Evolutionary conservation across 2,113 vertebrate genomes (phyloP).

Genomic region (Cyphomyrus discorhynchus): DNA sequence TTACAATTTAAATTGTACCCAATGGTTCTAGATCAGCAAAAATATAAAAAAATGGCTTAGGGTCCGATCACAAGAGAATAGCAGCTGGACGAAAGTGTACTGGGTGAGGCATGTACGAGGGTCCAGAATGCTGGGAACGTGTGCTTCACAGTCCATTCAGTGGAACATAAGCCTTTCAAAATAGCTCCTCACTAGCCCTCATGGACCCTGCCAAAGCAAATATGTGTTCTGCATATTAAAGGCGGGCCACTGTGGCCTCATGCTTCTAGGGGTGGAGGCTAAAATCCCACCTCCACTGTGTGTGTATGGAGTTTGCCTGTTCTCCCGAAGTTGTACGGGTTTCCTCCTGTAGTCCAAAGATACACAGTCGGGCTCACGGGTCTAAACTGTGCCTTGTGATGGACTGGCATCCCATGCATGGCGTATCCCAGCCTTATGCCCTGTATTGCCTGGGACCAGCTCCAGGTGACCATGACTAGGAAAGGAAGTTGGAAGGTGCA

Average conservation of each 20-base stretch:
- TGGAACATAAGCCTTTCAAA: not conserved
- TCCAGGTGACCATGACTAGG: not conserved
- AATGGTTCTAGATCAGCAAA: not conserved
- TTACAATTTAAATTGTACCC: not conserved
- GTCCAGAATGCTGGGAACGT: not conserved
- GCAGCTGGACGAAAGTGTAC: not conserved
- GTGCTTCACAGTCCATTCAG: not conserved
- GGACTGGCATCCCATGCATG: not conserved
- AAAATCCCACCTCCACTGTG: not conserved
- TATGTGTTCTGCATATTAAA: not conserved
- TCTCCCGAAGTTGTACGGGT: not conserved
- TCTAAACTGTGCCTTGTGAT: not conserved
- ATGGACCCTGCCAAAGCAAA: not conserved
- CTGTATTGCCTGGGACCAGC: not conserved
- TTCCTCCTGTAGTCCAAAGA: not conserved
- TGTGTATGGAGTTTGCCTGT: not conserved
- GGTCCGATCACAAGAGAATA: not conserved
- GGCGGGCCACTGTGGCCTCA: not conserved
- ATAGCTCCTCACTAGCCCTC: not conserved
- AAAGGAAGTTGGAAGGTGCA: not conserved
- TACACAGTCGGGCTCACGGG: not conserved
- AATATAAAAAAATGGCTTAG: not conserved
- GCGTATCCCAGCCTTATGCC: not conserved
- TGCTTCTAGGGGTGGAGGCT: not conserved
- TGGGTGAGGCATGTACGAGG: not conserved